Conservation (phyloP, 2,113 vertebrate species). For the Microtus pennsylvanicus region DNA sequence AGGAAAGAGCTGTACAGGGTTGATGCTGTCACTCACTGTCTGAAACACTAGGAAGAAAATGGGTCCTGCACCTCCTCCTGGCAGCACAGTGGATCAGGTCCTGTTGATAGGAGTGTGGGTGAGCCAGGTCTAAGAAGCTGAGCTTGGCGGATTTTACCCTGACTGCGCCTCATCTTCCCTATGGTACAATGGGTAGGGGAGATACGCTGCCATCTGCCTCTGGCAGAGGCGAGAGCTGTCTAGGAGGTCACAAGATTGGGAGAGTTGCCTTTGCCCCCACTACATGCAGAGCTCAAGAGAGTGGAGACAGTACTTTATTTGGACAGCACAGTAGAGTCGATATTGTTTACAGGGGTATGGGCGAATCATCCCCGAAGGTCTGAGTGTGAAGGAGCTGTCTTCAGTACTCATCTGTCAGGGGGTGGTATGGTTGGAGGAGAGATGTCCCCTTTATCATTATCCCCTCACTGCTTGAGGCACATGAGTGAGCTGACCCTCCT, state of each 20-base stretch:
- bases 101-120: neutral
- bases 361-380: too few relatives aligned
- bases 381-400: too few relatives aligned
- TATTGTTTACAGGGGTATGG: neutral
- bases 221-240: neutral
- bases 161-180: neutral
- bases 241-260: too few relatives aligned
- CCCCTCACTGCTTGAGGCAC: too few relatives aligned
- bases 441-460: too few relatives aligned
- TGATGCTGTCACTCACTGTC: neutral
- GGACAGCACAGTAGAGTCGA: neutral
- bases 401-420: too few relatives aligned
- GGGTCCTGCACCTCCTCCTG: neutral
- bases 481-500: too few relatives aligned
- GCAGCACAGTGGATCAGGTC: neutral
- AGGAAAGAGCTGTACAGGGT: neutral
- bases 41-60: neutral
- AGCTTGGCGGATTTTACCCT: neutral
- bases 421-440: too few relatives aligned
- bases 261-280: neutral
- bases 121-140: neutral
- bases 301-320: neutral
- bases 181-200: neutral
- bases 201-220: neutral
- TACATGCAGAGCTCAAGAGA: fast-evolving